Evolutionary conservation across 2,888 invertebrate genomes (phyloP).

Genomic region (Poecilobothrus nobilitatus): DNA sequence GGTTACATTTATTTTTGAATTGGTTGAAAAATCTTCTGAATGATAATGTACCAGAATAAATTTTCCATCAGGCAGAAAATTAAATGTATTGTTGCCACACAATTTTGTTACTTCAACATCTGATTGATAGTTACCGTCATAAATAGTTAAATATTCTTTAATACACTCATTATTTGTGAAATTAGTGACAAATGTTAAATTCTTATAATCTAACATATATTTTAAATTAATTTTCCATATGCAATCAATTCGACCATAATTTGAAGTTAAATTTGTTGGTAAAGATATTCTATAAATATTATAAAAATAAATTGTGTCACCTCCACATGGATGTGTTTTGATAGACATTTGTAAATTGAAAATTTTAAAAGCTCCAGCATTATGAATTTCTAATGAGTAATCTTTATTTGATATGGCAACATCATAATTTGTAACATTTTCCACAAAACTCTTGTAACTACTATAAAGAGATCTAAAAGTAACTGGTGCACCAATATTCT

Average conservation of each 20-base stretch:
- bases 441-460: background rate
- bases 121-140: slow-evolving; percentile 41
- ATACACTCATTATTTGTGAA: slow-evolving; percentile 49
- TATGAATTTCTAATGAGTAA: slow-evolving; percentile 27
- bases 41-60: slow-evolving; percentile 59
- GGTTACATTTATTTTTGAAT: slow-evolving; percentile 23
- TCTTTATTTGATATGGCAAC: slow-evolving; percentile 23
- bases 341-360: slow-evolving; percentile 46
- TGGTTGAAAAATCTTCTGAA: slow-evolving; percentile 38
- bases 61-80: slow-evolving; percentile 26
- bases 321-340: slow-evolving; percentile 58
- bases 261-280: slow-evolving; percentile 34
- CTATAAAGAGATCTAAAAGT: background rate
- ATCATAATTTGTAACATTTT: slow-evolving; percentile 24
- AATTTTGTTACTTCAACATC: slow-evolving; percentile 48
- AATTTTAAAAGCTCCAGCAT: slow-evolving; percentile 22
- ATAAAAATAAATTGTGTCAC: slow-evolving; percentile 33
- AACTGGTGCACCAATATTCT: slow-evolving; percentile 20
- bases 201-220: slow-evolving; percentile 28
- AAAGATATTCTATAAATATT: slow-evolving; percentile 26
- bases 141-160: slow-evolving; percentile 47
- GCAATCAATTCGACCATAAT: slow-evolving; percentile 53
- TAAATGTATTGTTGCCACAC: slow-evolving; percentile 45
- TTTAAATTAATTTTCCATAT: slow-evolving; percentile 54
- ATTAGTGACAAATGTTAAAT: slow-evolving; percentile 47